These are phyloP conservation scores for Okamejei kenojei DNA, from an alignment of 2,797 vertebrate species.

Conservation along the genomic window DNA sequence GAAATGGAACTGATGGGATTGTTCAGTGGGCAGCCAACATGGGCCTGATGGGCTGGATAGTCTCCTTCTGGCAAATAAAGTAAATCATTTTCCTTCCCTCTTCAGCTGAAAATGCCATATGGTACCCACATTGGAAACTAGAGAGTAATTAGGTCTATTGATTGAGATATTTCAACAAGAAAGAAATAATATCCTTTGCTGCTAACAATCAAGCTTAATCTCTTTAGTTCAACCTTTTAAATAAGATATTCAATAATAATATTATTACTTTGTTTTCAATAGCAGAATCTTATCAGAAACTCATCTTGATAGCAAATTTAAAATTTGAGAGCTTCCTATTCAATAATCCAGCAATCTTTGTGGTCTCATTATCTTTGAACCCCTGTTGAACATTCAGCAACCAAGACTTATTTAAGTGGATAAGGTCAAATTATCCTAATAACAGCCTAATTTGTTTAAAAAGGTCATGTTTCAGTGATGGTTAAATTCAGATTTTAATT, in stretches of 20 bases:
- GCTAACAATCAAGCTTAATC: background rate
- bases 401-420: constrained; percentile 17
- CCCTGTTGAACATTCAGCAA: constrained; percentile 14
- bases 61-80: too few species aligned
- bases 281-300: background rate
- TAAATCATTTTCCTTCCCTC: background rate
- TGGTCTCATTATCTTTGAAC: constrained; percentile 21
- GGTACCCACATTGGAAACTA: too few species aligned
- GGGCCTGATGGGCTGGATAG: too few species aligned
- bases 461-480: constrained; percentile 20
- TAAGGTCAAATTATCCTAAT: constrained; percentile 21
- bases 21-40: too few species aligned
- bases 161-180: background rate
- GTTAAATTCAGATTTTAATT: constrained; percentile 35
- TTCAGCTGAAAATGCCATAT: background rate
- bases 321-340: background rate
- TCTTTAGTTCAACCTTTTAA: constrained; percentile 14
- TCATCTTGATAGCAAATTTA: constrained; percentile 10
- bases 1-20: too few species aligned
- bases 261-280: background rate
- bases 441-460: constrained; percentile 27
- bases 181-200: background rate
- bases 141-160: background rate
- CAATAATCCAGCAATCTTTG: constrained; percentile 17
- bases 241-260: background rate